phyloP scores from a whole-genome alignment of 2,888 invertebrate species.

The Hyppa rectilinea region DNA sequence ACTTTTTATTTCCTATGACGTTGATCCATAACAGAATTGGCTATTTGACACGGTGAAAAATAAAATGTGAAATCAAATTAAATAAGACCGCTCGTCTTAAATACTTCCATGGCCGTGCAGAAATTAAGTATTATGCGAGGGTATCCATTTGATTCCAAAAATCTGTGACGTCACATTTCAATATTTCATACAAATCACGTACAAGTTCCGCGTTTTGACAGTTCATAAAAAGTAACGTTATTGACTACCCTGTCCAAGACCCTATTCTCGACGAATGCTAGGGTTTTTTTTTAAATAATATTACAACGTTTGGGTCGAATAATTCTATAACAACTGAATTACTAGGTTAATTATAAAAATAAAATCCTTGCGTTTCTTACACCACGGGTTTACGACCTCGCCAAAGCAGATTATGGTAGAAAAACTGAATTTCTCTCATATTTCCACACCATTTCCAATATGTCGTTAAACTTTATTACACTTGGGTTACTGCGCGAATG shows the following conservation, averaged over 20 bases:
- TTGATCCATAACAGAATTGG: background rate
- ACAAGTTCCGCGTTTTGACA: no score
- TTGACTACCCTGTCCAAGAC: no score
- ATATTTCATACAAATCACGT: no score
- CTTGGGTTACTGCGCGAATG: constrained; percentile 54
- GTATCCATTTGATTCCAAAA: no score
- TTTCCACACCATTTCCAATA: constrained; percentile 62
- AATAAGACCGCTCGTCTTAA: no score
- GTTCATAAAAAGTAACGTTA: no score
- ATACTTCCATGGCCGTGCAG: no score
- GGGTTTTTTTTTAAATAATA: background rate
- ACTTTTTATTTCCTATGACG: no score
- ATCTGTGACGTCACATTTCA: no score
- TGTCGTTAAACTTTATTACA: constrained; percentile 73
- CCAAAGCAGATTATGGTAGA: background rate
- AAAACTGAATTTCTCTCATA: constrained; percentile 4
- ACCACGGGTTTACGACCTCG: background rate
- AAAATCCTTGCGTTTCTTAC: background rate
- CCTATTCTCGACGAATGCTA: background rate
- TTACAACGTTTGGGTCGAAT: background rate
- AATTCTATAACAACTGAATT: background rate
- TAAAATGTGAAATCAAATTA: no score
- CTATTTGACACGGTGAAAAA: no score
- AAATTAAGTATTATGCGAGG: no score
- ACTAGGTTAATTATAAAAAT: background rate